Conservation (phyloP, 2,113 vertebrate genomes). For the Dasyornis broadbenti region DNA sequence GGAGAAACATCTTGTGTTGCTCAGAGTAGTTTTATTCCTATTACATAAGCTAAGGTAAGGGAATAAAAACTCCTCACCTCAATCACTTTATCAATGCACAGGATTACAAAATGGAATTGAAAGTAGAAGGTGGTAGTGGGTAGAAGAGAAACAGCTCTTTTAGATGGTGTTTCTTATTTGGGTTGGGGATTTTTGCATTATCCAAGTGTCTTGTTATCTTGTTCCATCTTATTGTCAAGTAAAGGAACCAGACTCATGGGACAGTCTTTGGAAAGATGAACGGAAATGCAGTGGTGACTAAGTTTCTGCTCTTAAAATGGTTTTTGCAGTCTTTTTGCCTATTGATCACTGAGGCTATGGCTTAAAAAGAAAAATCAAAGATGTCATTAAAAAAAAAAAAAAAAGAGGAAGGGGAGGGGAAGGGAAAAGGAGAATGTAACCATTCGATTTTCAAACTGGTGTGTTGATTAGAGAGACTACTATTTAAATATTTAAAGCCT, state of each 20-base stretch:
- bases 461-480: not conserved
- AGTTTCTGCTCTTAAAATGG: not conserved
- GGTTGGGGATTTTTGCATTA: accelerated
- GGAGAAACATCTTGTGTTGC: not conserved
- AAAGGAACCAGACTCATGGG: not conserved
- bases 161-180: not conserved
- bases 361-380: not conserved
- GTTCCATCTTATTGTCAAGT: not conserved
- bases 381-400: not conserved
- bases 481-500: not conserved
- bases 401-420: not conserved
- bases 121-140: not conserved
- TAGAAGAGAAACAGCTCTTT: not conserved
- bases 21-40: not conserved
- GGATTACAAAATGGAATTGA: not conserved
- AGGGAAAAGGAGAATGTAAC: not conserved
- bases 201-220: not conserved
- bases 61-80: not conserved
- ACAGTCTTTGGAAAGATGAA: not conserved
- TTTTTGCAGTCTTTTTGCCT: not conserved
- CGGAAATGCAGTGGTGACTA: not conserved
- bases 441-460: not conserved
- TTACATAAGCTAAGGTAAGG: not conserved
- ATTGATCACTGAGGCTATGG: not conserved
- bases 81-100: not conserved